phyloP scores from a whole-genome alignment of 2,113 vertebrate species.

The Chlorodrepanis virens region DNA sequence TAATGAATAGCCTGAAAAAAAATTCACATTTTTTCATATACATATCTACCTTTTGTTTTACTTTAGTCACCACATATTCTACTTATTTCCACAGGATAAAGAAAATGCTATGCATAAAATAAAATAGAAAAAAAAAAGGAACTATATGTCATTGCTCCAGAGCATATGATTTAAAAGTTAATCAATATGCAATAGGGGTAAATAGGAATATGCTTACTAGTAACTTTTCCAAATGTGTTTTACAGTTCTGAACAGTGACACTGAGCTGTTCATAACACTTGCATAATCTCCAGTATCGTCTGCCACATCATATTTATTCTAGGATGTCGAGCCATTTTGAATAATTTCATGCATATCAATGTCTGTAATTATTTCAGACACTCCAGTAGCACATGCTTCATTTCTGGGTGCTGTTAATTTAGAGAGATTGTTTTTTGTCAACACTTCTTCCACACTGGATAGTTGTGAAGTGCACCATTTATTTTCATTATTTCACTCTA shows the following conservation, averaged over 20 bases:
- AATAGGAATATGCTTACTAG: background rate
- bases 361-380: slow-evolving; percentile 60
- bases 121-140: background rate
- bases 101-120: background rate
- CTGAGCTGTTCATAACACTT: slow-evolving; percentile 11
- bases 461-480: background rate
- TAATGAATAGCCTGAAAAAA: background rate
- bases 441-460: background rate
- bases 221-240: background rate
- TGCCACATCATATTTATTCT: slow-evolving; percentile 53
- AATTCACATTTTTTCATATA: background rate
- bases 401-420: slow-evolving; percentile 39
- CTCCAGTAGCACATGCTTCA: slow-evolving; percentile 58
- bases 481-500: slow-evolving; percentile 41
- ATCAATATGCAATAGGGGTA: background rate
- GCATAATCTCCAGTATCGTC: slow-evolving; percentile 17
- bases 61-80: background rate
- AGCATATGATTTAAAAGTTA: slow-evolving; percentile 7
- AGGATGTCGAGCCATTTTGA: slow-evolving; percentile 49
- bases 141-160: background rate
- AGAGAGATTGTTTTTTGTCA: slow-evolving; percentile 58
- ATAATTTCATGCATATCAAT: slow-evolving; percentile 61
- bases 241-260: slow-evolving; percentile 1
- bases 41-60: background rate
- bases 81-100: background rate